Conservation (phyloP, 2,113 vertebrate genomes). For the Fulmarus glacialis region DNA sequence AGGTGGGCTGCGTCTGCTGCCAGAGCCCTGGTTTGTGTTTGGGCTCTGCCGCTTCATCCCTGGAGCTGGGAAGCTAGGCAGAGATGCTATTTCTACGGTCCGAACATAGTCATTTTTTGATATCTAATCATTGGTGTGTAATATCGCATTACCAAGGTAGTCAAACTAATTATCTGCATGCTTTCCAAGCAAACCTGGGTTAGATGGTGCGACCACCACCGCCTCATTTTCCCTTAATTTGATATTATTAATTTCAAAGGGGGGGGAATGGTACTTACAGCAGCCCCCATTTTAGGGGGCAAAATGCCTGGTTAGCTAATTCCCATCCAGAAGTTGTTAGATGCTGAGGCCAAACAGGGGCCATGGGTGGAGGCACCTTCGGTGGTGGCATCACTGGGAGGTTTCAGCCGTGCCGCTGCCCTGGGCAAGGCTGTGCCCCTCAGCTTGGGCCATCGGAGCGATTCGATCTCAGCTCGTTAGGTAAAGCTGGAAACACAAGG, state of each 20-base stretch:
- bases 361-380: rapidly evolving
- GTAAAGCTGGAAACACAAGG: neutral
- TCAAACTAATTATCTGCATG: neutral
- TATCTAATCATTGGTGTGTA: neutral
- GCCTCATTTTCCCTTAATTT: neutral
- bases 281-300: neutral
- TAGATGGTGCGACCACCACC: rapidly evolving
- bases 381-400: neutral
- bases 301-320: neutral
- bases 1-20: neutral
- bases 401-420: neutral
- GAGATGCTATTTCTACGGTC: neutral
- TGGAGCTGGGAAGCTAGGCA: neutral
- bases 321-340: neutral
- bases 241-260: neutral
- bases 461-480: neutral
- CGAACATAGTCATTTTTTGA: neutral
- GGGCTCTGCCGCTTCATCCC: neutral
- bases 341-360: neutral
- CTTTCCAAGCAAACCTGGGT: neutral
- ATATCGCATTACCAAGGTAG: neutral
- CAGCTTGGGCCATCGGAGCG: rapidly evolving
- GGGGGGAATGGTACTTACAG: neutral
- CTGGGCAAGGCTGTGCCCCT: neutral
- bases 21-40: neutral